phyloP scores from a whole-genome alignment of 2,113 vertebrate species.

The Colistium nudipinnis region DNA sequence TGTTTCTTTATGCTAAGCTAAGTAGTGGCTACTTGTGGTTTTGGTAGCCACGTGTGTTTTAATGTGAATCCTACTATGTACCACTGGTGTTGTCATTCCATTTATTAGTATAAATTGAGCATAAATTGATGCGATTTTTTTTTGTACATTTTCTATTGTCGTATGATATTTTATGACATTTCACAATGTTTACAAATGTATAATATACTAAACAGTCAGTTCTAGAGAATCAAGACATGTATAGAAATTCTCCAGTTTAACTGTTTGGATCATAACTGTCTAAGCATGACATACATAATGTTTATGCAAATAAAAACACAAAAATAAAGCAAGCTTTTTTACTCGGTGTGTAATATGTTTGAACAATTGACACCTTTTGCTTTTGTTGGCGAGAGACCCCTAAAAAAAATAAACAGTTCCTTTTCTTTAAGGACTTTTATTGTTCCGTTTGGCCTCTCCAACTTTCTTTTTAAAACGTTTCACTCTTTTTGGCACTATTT shows the following conservation, averaged over 20 bases:
- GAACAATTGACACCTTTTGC: constrained; percentile 14
- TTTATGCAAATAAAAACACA: constrained; percentile 25
- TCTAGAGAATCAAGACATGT: constrained; percentile 15
- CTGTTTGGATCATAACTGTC: constrained; percentile 27
- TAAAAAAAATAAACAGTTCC: too few relatives aligned
- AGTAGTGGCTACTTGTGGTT: too few relatives aligned
- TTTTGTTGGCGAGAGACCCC: too few relatives aligned
- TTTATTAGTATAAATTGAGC: too few relatives aligned
- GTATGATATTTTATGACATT: background rate
- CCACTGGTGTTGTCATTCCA: too few relatives aligned
- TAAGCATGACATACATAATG: constrained; percentile 4
- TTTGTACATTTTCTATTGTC: background rate
- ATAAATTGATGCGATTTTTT: constrained; percentile 1
- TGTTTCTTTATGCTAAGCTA: too few relatives aligned
- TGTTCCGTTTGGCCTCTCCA: too few relatives aligned
- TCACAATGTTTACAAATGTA: constrained; percentile 55
- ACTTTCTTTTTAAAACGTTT: too few relatives aligned
- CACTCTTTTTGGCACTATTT: too few relatives aligned
- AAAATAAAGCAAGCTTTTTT: constrained; percentile 27
- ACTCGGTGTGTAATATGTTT: constrained; percentile 1
- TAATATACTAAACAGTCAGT: constrained; percentile 33
- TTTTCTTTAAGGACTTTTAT: too few relatives aligned
- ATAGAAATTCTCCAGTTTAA: constrained; percentile 8
- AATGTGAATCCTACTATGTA: too few relatives aligned
- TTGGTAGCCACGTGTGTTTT: too few relatives aligned